phyloP scores from a whole-genome alignment of 1,140 invertebrate genomes.

The Lasaia peninsularis region DNA sequence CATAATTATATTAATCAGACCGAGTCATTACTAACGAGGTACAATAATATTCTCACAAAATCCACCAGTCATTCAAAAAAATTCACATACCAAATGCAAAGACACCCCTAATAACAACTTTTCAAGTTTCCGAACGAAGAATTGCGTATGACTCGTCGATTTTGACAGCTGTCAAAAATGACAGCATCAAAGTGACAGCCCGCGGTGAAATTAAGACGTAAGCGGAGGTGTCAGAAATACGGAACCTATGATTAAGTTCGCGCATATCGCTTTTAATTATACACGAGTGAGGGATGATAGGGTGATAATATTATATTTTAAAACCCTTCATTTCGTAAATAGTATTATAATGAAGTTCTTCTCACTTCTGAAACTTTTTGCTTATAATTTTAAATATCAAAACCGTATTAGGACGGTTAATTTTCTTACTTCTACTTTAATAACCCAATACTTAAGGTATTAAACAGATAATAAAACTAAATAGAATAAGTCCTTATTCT shows the following conservation, averaged over 20 bases:
- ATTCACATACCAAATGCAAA: slow-evolving; percentile 22
- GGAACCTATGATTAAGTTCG: slow-evolving; percentile 30
- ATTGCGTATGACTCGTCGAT: slow-evolving; percentile 36
- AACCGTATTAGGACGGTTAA: too few species aligned
- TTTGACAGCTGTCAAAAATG: slow-evolving; percentile 42
- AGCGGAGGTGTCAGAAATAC: slow-evolving; percentile 21
- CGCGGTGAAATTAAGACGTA: slow-evolving; percentile 28
- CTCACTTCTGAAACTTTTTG: neutral
- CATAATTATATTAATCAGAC: neutral
- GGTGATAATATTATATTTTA: slow-evolving; percentile 15
- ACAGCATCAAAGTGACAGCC: slow-evolving; percentile 44
- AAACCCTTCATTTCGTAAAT: slow-evolving; percentile 3
- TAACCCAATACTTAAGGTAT: too few species aligned
- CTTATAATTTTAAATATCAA: too few species aligned
- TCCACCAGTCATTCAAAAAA: slow-evolving; percentile 29
- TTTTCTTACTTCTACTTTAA: too few species aligned
- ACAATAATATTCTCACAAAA: slow-evolving; percentile 20
- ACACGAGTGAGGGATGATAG: slow-evolving; percentile 19
- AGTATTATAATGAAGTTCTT: neutral
- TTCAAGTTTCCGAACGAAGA: slow-evolving; percentile 26
- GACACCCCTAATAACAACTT: slow-evolving; percentile 32
- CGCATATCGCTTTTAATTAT: slow-evolving; percentile 31
- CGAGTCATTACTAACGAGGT: slow-evolving; percentile 13
- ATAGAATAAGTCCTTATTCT: too few species aligned
- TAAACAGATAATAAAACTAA: too few species aligned